Evolutionary conservation across 2,888 invertebrate species (phyloP).

Genomic region (Muscina levida): DNA sequence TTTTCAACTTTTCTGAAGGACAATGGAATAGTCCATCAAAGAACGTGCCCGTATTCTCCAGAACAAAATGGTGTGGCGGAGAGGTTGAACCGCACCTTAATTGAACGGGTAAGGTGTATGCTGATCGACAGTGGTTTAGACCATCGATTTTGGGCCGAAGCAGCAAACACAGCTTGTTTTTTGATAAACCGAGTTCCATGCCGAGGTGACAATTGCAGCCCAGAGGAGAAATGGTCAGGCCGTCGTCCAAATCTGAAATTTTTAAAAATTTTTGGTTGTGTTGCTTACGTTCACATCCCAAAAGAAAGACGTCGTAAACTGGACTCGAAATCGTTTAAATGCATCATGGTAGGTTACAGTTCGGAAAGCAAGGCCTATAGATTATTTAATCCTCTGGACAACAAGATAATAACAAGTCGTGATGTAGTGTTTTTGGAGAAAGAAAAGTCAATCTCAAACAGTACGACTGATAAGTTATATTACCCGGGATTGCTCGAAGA

Average conservation of each 20-base stretch:
- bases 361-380: constrained; percentile 55
- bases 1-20: constrained; percentile 60
- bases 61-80: constrained; percentile 72
- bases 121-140: constrained; percentile 60
- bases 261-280: constrained; percentile 59
- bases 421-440: constrained; percentile 61
- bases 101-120: constrained; percentile 68
- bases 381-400: constrained; percentile 37
- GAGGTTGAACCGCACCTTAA: constrained; percentile 64
- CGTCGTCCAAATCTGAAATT: constrained; percentile 46
- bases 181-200: constrained; percentile 62
- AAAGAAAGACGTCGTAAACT: constrained; percentile 62
- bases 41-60: constrained; percentile 71
- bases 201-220: constrained; percentile 48
- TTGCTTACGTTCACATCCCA: constrained; percentile 55
- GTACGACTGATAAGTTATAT: no score
- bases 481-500: background rate
- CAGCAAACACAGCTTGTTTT: constrained; percentile 54
- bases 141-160: constrained; percentile 65
- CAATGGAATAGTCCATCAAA: constrained; percentile 71
- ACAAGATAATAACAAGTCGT: constrained; percentile 58
- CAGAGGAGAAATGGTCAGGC: constrained; percentile 59
- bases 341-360: constrained; percentile 63
- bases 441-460: background rate
- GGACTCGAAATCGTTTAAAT: constrained; percentile 62